Evolutionary conservation across 2,888 invertebrate genomes (phyloP), one percentile per base, ranked within the genome.

Genomic region (Melanchra persicariae): DNA sequence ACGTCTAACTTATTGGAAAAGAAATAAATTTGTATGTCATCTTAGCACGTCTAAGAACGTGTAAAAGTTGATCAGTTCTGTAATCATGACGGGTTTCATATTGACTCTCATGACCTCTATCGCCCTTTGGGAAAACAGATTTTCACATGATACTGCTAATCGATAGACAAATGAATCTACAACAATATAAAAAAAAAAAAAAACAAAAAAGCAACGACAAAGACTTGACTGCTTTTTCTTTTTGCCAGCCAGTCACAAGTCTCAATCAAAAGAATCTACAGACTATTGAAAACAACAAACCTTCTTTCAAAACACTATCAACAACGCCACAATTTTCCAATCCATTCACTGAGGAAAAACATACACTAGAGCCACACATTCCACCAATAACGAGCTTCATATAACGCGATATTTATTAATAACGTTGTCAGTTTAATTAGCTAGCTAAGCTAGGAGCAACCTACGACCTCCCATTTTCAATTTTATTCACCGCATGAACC

Each of bases 391-490:
- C 60, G 59, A 55, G 59, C 19, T 59, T 77, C 55, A 70, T 75
- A 70, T 67, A 75, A 67, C 67, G 15, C 34, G 15, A 40, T 74
- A 73, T 79, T 70, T 74, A 77, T 77, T 70, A 69, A 73, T 76
- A 74, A 67, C 69, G 47, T 62, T 75, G 74, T 77, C 66, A 61
- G 70, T 73, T 77, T 75, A 75, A 84, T 79, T 75, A 73, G 65
- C 43, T 10, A 49, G 19, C 30, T 77, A 66, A 65, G 37, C 65
- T 67, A 73, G 30, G 45, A 71, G 26, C 72, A 74, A 73, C 77
- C 85, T 71, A 40, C 60, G 79, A 84, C 82, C 83, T 73, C 55
- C 30, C 65, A 81, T 80, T 70, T 61, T 65, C 37, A 30, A 74
- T 67, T 75, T 84, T 71, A 81, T 77, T 43, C 60, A 45, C 60